These are phyloP conservation scores for Gnatocerus cornutus DNA, from an alignment of 2,888 invertebrate species.

Conservation along the genomic window DNA sequence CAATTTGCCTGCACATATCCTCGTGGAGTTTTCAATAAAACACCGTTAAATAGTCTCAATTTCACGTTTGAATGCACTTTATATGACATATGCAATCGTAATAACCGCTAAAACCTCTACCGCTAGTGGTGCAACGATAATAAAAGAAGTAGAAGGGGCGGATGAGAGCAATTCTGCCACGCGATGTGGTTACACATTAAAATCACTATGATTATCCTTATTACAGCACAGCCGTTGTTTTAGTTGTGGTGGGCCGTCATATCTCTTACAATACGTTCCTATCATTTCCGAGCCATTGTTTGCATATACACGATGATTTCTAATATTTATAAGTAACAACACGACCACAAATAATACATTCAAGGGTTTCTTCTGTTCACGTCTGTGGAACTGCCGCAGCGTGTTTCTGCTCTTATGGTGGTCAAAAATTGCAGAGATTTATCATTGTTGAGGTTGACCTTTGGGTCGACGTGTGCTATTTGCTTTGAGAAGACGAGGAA, in stretches of 20 bases:
- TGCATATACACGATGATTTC: slow-evolving; percentile 43
- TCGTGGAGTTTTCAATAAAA: background rate
- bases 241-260: slow-evolving; percentile 37
- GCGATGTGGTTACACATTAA: slow-evolving; percentile 41
- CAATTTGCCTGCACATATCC: background rate
- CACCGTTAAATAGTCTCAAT: background rate
- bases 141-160: slow-evolving; percentile 10
- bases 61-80: background rate
- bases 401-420: slow-evolving; percentile 1
- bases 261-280: slow-evolving; percentile 29
- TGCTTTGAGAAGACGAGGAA: slow-evolving; percentile 25
- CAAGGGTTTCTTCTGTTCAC: slow-evolving; percentile 26
- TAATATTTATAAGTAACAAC: slow-evolving; percentile 42
- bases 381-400: slow-evolving; percentile 2
- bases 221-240: slow-evolving; percentile 32
- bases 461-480: slow-evolving; percentile 24
- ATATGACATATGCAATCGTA: background rate
- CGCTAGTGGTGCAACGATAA: slow-evolving; percentile 17
- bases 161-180: slow-evolving; percentile 32
- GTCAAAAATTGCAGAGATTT: slow-evolving; percentile 30
- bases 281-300: slow-evolving; percentile 42
- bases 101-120: slow-evolving; percentile 1
- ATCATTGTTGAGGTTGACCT: slow-evolving; percentile 27
- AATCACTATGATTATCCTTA: slow-evolving; percentile 42
- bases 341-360: slow-evolving; percentile 36